phyloP scores from a whole-genome alignment of 2,888 invertebrate genomes.

The Nematopogon swammerdamellus region DNA sequence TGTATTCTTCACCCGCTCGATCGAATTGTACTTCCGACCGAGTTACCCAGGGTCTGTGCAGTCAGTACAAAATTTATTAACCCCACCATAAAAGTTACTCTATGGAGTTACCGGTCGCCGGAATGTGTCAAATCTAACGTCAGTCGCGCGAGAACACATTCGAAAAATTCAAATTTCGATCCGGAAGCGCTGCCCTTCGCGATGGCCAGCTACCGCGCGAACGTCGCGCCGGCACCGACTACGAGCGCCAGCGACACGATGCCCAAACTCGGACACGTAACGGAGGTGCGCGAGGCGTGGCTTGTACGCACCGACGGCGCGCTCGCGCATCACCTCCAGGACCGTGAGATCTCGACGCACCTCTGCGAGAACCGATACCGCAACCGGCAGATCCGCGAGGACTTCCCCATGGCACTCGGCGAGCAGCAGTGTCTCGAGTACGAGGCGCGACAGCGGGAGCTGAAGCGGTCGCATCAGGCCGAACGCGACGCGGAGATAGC shows the following conservation, averaged over 20 bases:
- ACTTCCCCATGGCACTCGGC: constrained; percentile 43
- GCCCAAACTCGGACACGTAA: constrained; percentile 48
- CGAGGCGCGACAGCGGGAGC: constrained; percentile 31
- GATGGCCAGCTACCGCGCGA: constrained; percentile 41
- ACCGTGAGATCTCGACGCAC: constrained; percentile 47
- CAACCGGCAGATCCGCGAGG: constrained; percentile 49
- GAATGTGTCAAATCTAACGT: background rate
- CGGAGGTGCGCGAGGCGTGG: constrained; percentile 48
- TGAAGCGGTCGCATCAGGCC: constrained; percentile 36
- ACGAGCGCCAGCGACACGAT: constrained; percentile 26
- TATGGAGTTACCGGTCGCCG: background rate
- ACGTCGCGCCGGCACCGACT: constrained; percentile 6
- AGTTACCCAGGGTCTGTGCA: no score
- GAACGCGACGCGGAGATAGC: constrained; percentile 49
- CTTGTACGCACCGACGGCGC: constrained; percentile 45
- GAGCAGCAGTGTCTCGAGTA: constrained; percentile 43
- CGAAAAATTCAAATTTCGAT: background rate
- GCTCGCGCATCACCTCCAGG: constrained; percentile 44
- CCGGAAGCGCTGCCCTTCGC: constrained; percentile 5
- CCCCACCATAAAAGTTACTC: no score
- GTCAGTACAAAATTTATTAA: no score
- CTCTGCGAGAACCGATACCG: constrained; percentile 45
- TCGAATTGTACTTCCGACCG: no score
- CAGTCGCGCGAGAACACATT: background rate
- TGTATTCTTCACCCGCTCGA: background rate